Conservation (phyloP, 64 coral and sea anemone genomes). For the Porites australiensis region DNA sequence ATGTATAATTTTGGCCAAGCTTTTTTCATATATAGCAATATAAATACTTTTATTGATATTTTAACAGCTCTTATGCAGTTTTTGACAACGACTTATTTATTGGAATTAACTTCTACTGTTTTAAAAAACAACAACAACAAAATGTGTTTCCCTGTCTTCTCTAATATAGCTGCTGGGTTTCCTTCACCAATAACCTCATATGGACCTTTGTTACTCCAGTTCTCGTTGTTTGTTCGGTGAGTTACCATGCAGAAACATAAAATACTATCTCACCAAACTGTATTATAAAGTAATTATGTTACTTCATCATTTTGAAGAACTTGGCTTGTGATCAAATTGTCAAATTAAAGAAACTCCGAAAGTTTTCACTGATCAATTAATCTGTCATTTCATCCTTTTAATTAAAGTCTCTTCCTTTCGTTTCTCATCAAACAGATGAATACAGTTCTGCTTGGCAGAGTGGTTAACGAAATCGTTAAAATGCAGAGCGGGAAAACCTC, state of each 20-base stretch:
- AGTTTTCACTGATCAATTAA: no score
- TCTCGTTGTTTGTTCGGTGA: conserved; percentile 26
- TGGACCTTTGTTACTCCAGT: conserved; percentile 61
- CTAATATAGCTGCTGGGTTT: conserved; percentile 49
- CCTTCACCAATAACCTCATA: conserved; percentile 45
- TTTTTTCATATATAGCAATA: no score
- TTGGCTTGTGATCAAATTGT: no score
- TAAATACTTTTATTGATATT: no score
- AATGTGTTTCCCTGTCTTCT: not conserved
- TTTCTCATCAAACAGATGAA: conserved; percentile 28
- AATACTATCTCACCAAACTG: no score
- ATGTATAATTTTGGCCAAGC: not conserved
- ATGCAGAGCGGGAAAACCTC: conserved; percentile 45
- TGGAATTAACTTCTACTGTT: no score
- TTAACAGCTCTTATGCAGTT: not conserved
- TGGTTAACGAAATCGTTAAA: conserved; percentile 40
- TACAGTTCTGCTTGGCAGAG: conserved; percentile 9
- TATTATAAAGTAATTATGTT: no score
- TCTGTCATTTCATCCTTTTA: no score
- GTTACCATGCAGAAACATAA: not conserved
- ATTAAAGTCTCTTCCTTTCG: no score
- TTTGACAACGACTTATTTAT: not conserved
- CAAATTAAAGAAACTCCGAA: no score
- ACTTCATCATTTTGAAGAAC: no score
- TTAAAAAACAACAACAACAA: no score